These are phyloP conservation scores for Laupala kohalensis DNA, from an alignment of 1,140 invertebrate genomes.

Conservation along the genomic window DNA sequence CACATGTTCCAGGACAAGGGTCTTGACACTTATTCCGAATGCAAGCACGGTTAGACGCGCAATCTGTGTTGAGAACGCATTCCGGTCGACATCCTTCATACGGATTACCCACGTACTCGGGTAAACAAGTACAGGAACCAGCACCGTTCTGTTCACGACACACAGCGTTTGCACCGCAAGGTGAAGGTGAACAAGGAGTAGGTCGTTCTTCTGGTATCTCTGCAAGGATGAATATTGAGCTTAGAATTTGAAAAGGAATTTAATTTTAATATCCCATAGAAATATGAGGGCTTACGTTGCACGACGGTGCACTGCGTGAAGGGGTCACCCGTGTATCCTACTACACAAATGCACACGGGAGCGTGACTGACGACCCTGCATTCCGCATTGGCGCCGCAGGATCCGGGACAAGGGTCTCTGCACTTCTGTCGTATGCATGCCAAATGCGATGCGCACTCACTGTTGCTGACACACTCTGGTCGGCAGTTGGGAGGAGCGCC, in stretches of 20 bases:
- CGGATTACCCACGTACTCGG: slow-evolving; percentile 50
- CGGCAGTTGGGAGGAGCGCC: too few relatives aligned
- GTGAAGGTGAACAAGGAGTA: slow-evolving; percentile 32
- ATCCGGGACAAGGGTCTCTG: too few relatives aligned
- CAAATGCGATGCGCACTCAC: too few relatives aligned
- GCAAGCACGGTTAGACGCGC: slow-evolving; percentile 26
- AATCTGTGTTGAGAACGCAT: slow-evolving; percentile 31
- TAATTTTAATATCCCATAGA: too few relatives aligned
- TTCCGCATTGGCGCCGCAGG: too few relatives aligned
- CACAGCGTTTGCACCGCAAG: slow-evolving; percentile 36
- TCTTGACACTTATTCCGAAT: slow-evolving; percentile 27
- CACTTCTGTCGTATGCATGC: too few relatives aligned
- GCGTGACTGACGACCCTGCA: slow-evolving; percentile 48
- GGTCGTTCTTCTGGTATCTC: slow-evolving; percentile 24
- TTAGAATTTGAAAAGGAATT: too few relatives aligned
- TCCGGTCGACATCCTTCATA: slow-evolving; percentile 37
- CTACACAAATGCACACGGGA: slow-evolving; percentile 48
- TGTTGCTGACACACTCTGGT: too few relatives aligned
- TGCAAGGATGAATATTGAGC: too few relatives aligned
- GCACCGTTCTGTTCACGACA: slow-evolving; percentile 42
- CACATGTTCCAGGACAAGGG: slow-evolving; percentile 31
- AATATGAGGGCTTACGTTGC: neutral
- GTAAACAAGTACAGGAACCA: slow-evolving; percentile 49
- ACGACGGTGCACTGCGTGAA: slow-evolving; percentile 30
- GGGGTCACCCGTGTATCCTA: slow-evolving; percentile 55